Percentiles rank a stretch among this genome's conserved stretches.
phyloP scores from a whole-genome alignment of 2,888 invertebrate genomes.

The Sphaeridia pumilis region DNA sequence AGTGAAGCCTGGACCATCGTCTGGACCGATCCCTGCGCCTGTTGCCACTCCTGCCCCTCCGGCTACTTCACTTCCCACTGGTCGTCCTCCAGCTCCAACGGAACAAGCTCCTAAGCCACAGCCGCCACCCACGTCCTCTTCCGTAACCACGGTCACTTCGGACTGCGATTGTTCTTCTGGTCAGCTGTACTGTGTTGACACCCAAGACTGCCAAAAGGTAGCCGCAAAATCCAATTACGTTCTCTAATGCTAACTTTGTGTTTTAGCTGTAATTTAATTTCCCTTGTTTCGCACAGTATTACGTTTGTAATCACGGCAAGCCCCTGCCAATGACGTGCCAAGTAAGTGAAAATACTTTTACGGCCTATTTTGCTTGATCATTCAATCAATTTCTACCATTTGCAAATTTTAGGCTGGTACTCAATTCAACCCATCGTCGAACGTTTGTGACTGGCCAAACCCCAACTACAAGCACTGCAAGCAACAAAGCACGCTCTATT shows the following conservation, averaged over 20 bases:
- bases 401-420: conserved; percentile 50
- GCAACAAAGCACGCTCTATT: conserved; percentile 6
- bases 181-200: conserved; percentile 34
- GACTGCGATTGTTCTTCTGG: conserved; percentile 46
- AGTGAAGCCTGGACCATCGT: conserved; percentile 27
- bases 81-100: conserved; percentile 5
- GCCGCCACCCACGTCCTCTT: background rate
- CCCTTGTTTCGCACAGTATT: conserved; percentile 52
- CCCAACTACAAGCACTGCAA: conserved; percentile 10
- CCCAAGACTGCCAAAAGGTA: conserved; percentile 34
- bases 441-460: conserved; percentile 69
- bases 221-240: no score
- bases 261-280: conserved; percentile 6
- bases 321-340: conserved; percentile 60
- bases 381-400: background rate
- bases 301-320: conserved; percentile 70
- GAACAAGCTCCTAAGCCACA: conserved; percentile 17
- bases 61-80: background rate
- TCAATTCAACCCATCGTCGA: conserved; percentile 56
- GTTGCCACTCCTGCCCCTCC: conserved; percentile 28
- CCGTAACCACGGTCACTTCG: background rate
- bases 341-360: conserved; percentile 7
- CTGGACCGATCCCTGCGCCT: conserved; percentile 19
- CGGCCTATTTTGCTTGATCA: no score
- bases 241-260: background rate